phyloP scores from a whole-genome alignment of 2,113 vertebrate genomes.

The Leucoraja erinaceus region DNA sequence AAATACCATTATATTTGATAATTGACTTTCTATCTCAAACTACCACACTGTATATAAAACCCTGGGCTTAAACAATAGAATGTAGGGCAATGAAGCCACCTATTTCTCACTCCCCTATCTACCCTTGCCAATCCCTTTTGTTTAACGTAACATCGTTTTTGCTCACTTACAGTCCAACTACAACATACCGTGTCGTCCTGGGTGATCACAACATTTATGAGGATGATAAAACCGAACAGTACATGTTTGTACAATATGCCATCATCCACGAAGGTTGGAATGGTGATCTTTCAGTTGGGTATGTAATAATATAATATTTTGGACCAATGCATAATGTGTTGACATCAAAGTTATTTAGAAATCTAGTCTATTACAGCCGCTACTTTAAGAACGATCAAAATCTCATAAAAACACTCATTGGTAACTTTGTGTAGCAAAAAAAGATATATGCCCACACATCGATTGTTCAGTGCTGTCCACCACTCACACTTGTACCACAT shows the following conservation, averaged over 20 bases:
- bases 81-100: neutral
- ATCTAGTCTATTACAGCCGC: neutral
- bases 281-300: slow-evolving; percentile 61
- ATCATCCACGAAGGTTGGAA: slow-evolving; percentile 66
- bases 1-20: too few species aligned
- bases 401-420: neutral
- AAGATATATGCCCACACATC: neutral
- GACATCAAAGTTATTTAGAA: neutral
- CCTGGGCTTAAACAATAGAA: too few species aligned
- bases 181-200: slow-evolving; percentile 68
- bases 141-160: neutral
- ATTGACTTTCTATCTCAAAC: too few species aligned
- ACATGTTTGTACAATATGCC: slow-evolving; percentile 57
- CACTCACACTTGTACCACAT: neutral
- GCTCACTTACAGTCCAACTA: slow-evolving; percentile 39
- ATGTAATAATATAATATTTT: slow-evolving; percentile 39
- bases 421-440: neutral
- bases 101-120: neutral
- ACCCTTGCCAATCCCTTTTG: neutral
- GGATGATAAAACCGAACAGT: slow-evolving; percentile 68
- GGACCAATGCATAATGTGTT: neutral
- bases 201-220: slow-evolving; percentile 71
- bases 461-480: neutral
- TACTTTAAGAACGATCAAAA: neutral
- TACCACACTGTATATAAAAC: too few species aligned